These are phyloP conservation scores for Triops longicaudatus DNA, from an alignment of 1,140 invertebrate species.

Conservation along the genomic window DNA sequence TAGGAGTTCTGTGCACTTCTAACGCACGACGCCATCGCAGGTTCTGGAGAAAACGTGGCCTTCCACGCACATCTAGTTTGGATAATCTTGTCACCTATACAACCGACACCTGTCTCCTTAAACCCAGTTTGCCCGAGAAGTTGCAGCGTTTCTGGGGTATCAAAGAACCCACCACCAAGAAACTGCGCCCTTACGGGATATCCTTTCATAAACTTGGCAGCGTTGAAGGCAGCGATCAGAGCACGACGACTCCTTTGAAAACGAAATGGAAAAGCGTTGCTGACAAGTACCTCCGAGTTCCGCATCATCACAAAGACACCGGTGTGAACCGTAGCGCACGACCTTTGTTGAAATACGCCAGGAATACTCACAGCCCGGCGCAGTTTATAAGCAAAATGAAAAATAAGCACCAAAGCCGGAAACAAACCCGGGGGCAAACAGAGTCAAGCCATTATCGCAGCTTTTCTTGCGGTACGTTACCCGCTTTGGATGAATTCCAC, in stretches of 20 bases:
- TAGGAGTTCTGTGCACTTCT: background rate
- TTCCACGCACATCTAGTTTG: background rate
- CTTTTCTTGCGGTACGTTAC: constrained; percentile 64
- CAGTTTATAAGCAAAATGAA: background rate
- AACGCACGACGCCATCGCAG: constrained; percentile 13
- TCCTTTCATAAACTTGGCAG: background rate
- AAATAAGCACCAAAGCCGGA: background rate
- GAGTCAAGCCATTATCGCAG: constrained; percentile 62
- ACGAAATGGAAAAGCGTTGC: constrained; percentile 22
- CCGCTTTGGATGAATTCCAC: constrained; percentile 59
- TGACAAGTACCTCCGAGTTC: constrained; percentile 26
- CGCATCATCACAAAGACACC: background rate
- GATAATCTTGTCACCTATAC: background rate
- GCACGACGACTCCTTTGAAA: background rate
- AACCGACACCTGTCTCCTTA: background rate
- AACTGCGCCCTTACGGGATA: background rate
- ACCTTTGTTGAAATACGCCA: background rate
- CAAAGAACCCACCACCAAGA: background rate
- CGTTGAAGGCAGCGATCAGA: background rate
- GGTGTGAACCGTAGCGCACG: background rate
- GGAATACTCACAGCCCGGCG: background rate
- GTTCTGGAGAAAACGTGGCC: constrained; percentile 3
- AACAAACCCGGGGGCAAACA: constrained; percentile 29
- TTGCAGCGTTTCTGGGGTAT: constrained; percentile 21
- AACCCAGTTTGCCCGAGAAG: background rate